These are phyloP conservation scores for Holacanthella duospinosa DNA, from an alignment of 2,888 invertebrate species.

Conservation along the genomic window DNA sequence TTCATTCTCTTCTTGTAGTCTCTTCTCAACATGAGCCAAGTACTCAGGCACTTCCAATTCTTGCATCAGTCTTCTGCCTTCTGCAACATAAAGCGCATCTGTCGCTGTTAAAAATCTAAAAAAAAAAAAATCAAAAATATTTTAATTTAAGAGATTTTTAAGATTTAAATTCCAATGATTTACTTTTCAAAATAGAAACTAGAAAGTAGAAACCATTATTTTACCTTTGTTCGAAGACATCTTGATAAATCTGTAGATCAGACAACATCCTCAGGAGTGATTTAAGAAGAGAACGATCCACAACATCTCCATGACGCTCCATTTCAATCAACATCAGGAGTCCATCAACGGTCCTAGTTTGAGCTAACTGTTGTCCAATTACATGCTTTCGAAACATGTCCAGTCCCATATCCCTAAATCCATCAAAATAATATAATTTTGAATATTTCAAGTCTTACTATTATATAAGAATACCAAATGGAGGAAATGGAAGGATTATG, in stretches of 20 bases:
- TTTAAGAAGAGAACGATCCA: constrained; percentile 85
- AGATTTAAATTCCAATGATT: no score
- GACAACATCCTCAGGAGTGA: constrained; percentile 90
- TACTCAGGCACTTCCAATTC: constrained; percentile 90
- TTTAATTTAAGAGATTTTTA: no score
- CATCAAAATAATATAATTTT: no score
- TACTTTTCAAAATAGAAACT: no score
- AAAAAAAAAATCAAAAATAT: constrained; percentile 16
- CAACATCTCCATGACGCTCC: constrained; percentile 85
- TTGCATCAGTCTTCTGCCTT: constrained; percentile 86
- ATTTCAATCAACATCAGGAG: constrained; percentile 82
- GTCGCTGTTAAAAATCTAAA: constrained; percentile 78
- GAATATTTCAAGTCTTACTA: no score
- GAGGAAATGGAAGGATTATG: constrained; percentile 90
- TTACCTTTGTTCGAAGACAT: constrained; percentile 38
- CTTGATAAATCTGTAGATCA: constrained; percentile 83
- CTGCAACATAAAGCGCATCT: constrained; percentile 82
- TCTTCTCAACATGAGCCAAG: constrained; percentile 87
- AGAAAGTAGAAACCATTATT: constrained; percentile 8
- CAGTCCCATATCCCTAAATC: constrained; percentile 90
- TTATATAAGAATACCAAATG: constrained; percentile 82
- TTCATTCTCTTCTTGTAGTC: constrained; percentile 87
- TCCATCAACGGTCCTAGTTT: constrained; percentile 86
- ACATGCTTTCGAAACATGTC: constrained; percentile 90
- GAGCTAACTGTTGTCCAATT: constrained; percentile 69